Conservation (phyloP, 1,140 invertebrate species). For the Camponotus vicinus region DNA sequence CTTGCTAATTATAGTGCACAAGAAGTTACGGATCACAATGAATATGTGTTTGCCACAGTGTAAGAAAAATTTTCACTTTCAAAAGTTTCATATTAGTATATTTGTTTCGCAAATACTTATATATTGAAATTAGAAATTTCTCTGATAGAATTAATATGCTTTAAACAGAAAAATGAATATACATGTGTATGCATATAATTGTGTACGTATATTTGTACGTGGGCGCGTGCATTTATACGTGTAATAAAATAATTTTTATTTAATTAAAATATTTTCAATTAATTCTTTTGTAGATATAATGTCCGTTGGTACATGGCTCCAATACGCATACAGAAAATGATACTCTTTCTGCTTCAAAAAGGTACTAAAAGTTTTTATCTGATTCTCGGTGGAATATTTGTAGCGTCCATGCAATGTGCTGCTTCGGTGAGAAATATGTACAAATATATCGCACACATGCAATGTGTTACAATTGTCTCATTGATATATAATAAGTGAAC, state of each 20-base stretch:
- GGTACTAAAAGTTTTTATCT: conserved; percentile 15
- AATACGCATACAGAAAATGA: conserved; percentile 31
- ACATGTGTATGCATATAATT: no score
- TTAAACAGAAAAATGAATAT: not conserved
- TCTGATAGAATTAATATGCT: no score
- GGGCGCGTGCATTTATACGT: no score
- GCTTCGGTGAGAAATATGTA: conserved; percentile 1
- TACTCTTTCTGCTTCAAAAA: conserved; percentile 32
- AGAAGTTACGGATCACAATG: conserved; percentile 31
- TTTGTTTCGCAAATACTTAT: not conserved
- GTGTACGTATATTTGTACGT: no score
- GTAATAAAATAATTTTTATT: no score
- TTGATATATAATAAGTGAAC: not conserved
- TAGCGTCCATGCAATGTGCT: conserved; percentile 10
- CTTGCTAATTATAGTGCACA: conserved; percentile 15
- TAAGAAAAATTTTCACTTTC: not conserved
- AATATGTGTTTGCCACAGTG: conserved; percentile 32
- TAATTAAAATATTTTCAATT: not conserved
- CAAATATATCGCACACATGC: no score
- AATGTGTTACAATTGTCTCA: not conserved
- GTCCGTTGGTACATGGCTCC: conserved; percentile 32
- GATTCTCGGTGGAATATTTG: conserved; percentile 22
- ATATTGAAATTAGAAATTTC: no score
- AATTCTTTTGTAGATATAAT: conserved; percentile 23
- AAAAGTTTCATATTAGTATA: not conserved